These are phyloP conservation scores for Temnothorax unifasciatus DNA, from an alignment of 2,888 invertebrate genomes.

Conservation along the genomic window DNA sequence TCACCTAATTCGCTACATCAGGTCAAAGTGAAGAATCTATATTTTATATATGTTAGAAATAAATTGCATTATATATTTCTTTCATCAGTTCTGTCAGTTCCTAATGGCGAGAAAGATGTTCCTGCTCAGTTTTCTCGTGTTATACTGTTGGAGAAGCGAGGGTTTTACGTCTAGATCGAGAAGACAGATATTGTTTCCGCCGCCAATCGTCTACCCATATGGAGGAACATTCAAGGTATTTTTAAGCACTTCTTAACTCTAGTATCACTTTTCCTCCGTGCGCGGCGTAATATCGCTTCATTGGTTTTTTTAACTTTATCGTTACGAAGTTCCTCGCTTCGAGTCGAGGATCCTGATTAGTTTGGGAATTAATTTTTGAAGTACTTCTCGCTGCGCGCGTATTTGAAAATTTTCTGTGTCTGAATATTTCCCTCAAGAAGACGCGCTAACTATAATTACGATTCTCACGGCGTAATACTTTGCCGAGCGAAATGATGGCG, in stretches of 20 bases:
- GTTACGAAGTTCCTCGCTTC: not conserved
- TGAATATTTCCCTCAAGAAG: slow-evolving; percentile 6
- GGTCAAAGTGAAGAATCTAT: not conserved
- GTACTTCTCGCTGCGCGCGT: not conserved
- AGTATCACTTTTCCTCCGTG: not conserved
- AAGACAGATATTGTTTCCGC: slow-evolving; percentile 75
- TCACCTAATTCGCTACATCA: not conserved
- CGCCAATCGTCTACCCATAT: slow-evolving; percentile 88
- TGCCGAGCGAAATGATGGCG: not conserved
- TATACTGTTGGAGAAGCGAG: slow-evolving; percentile 1
- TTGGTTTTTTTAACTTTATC: slow-evolving; percentile 20
- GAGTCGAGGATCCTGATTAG: slow-evolving; percentile 31
- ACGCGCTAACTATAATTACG: slow-evolving; percentile 25
- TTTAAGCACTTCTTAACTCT: slow-evolving; percentile 30
- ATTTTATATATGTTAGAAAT: not conserved
- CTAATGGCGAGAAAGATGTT: slow-evolving; percentile 13
- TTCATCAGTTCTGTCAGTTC: slow-evolving; percentile 5
- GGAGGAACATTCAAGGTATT: slow-evolving; percentile 88
- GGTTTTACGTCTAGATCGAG: slow-evolving; percentile 22
- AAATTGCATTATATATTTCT: slow-evolving; percentile 24
- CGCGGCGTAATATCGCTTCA: not conserved
- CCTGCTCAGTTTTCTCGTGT: slow-evolving; percentile 2
- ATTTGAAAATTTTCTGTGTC: slow-evolving; percentile 24
- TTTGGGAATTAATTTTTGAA: slow-evolving; percentile 32
- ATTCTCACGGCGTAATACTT: slow-evolving; percentile 14